Conservation (phyloP, 2,797 vertebrate species). For the Danio albolineatus region DNA sequence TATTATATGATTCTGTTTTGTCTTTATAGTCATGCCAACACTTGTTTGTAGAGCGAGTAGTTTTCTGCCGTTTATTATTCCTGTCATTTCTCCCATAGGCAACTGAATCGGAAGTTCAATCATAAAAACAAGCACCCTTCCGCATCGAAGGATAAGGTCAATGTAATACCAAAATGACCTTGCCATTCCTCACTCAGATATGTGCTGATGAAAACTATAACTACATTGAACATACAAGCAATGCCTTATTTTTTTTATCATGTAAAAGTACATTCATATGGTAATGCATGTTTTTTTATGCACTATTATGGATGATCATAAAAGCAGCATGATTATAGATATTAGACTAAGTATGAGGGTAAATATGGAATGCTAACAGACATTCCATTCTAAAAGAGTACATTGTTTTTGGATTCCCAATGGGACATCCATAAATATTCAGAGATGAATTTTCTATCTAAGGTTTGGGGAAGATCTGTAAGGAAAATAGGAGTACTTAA, state of each 20-base stretch:
- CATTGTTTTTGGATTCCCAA: slow-evolving; percentile 14
- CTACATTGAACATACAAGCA: slow-evolving; percentile 46
- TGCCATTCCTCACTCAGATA: slow-evolving; percentile 36
- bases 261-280: slow-evolving; percentile 66
- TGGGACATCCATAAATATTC: not conserved
- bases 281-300: slow-evolving; percentile 64
- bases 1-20: too few species aligned
- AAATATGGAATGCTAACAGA: slow-evolving; percentile 9
- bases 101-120: too few species aligned
- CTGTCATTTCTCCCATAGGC: too few species aligned
- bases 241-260: slow-evolving; percentile 43
- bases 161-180: slow-evolving; percentile 14
- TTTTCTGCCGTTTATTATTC: too few species aligned
- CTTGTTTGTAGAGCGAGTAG: too few species aligned
- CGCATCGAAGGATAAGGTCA: too few species aligned
- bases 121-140: too few species aligned
- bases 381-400: not conserved
- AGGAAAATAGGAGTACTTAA: not conserved
- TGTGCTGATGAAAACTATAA: slow-evolving; percentile 49
- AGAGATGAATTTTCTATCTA: not conserved
- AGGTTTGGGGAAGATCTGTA: not conserved
- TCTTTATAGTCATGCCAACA: too few species aligned
- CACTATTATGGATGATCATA: slow-evolving; percentile 44
- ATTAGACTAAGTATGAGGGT: slow-evolving; percentile 51
- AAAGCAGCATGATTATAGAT: slow-evolving; percentile 62